Evolutionary conservation across 1,140 invertebrate species (phyloP).

Genomic region (Mesaphorura yosii): DNA sequence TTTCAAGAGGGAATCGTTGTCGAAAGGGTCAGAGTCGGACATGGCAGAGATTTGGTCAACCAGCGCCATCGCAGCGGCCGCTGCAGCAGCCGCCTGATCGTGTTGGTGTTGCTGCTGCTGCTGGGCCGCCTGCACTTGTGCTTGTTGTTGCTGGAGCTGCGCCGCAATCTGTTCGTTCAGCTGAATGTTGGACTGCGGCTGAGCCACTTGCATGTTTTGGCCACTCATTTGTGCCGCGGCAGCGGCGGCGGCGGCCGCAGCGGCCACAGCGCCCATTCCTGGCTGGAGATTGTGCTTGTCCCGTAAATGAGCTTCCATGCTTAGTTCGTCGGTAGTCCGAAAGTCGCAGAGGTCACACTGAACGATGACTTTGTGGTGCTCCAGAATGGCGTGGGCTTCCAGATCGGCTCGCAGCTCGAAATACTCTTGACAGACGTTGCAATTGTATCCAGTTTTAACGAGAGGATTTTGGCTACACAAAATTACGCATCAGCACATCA

Average conservation of each 20-base stretch:
- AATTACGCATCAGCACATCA: conserved; percentile 4
- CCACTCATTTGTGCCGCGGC: conserved; percentile 17
- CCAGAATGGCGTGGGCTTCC: conserved; percentile 35
- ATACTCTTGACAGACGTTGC: conserved; percentile 34
- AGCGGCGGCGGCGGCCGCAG: conserved; percentile 27
- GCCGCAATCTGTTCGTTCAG: no score
- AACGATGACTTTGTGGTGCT: conserved; percentile 34
- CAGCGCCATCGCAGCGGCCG: neutral
- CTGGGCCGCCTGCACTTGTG: neutral
- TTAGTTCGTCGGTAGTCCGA: conserved; percentile 29
- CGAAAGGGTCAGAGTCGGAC: conserved; percentile 2
- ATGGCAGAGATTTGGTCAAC: neutral
- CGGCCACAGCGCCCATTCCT: conserved; percentile 35
- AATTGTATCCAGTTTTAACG: conserved; percentile 32
- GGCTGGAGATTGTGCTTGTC: conserved; percentile 33
- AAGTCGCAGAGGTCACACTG: conserved; percentile 37
- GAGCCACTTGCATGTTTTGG: conserved; percentile 1
- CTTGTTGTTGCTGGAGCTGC: neutral
- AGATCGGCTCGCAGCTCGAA: conserved; percentile 34
- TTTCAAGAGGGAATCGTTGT: conserved; percentile 44
- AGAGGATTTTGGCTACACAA: conserved; percentile 31
- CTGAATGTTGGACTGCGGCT: neutral
- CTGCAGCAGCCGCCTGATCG: neutral
- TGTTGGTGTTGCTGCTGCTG: conserved; percentile 7
- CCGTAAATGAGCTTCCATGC: conserved; percentile 31